Evolutionary conservation across 2,888 invertebrate species (phyloP).

Genomic region (Candidula unifasciata): DNA sequence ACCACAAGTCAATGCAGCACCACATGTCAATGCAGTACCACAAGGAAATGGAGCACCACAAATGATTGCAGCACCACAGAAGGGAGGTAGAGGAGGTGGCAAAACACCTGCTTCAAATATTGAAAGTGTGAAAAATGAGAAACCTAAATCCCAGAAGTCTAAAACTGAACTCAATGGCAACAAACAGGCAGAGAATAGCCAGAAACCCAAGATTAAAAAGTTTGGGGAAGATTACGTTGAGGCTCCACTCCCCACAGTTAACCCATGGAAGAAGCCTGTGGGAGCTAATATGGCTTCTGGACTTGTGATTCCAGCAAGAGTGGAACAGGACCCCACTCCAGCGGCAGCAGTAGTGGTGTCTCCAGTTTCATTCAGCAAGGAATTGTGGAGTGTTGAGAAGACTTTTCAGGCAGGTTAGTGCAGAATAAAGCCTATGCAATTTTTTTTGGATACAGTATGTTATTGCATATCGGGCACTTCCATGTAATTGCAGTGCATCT

Average conservation of each 20-base stretch:
- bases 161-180: conserved; percentile 42
- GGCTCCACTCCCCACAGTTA: conserved; percentile 44
- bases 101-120: not conserved
- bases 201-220: conserved; percentile 42
- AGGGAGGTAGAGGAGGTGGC: not conserved
- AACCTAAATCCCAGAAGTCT: conserved; percentile 25
- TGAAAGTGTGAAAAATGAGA: conserved; percentile 1
- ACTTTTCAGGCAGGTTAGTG: not conserved
- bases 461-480: too few species aligned
- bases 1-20: not conserved
- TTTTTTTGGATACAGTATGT: too few species aligned
- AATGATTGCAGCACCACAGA: not conserved
- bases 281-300: not conserved
- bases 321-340: conserved; percentile 24
- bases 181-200: conserved; percentile 21
- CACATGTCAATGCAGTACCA: not conserved
- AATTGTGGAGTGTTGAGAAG: not conserved
- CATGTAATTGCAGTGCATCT: too few species aligned
- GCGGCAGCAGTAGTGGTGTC: not conserved
- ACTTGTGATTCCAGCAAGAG: not conserved
- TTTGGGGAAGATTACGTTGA: conserved; percentile 51
- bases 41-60: not conserved
- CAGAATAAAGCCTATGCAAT: too few species aligned
- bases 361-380: not conserved
- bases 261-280: conserved; percentile 48